Evolutionary conservation across 92 coral and sea anemone species (phyloP).

Genomic region (Phenganax stokvisi): DNA sequence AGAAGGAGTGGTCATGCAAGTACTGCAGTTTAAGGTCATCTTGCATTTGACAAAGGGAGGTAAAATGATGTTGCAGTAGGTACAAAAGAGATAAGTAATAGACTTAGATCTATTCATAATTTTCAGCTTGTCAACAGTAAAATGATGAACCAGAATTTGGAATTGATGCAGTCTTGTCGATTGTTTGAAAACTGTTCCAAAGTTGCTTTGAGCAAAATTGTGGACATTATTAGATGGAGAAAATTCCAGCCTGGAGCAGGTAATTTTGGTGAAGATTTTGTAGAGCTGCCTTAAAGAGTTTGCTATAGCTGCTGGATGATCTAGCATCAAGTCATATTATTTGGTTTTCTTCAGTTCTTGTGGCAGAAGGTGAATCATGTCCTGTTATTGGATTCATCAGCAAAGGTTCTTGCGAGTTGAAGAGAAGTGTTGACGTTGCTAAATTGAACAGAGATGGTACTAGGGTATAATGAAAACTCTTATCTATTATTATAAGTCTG

Average conservation of each 20-base stretch:
- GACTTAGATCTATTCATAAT: too few species aligned
- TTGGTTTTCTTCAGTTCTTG: slow-evolving; percentile 57
- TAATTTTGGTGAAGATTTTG: slow-evolving; percentile 17
- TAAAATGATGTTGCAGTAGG: too few species aligned
- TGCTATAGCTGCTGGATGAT: neutral
- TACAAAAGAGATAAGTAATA: too few species aligned
- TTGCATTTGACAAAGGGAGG: too few species aligned
- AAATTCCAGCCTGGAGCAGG: slow-evolving; percentile 83
- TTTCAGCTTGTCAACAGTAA: slow-evolving; percentile 62
- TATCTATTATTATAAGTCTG: too few species aligned
- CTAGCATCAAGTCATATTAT: neutral
- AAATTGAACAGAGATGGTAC: slow-evolving; percentile 78
- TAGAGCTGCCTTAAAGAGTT: neutral
- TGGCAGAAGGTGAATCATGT: slow-evolving; percentile 83
- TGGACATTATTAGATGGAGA: slow-evolving; percentile 80
- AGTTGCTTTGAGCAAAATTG: slow-evolving; percentile 76
- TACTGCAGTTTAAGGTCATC: too few species aligned
- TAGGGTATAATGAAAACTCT: slow-evolving; percentile 50
- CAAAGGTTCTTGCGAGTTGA: slow-evolving; percentile 68
- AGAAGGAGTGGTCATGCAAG: neutral
- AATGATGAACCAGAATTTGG: slow-evolving; percentile 74
- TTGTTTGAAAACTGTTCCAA: slow-evolving; percentile 85
- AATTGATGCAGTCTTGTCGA: slow-evolving; percentile 75
- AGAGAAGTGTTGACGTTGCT: slow-evolving; percentile 71
- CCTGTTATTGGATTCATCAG: slow-evolving; percentile 89